Conservation (phyloP, 2,888 invertebrate species). For the Nomada lathburiana region DNA sequence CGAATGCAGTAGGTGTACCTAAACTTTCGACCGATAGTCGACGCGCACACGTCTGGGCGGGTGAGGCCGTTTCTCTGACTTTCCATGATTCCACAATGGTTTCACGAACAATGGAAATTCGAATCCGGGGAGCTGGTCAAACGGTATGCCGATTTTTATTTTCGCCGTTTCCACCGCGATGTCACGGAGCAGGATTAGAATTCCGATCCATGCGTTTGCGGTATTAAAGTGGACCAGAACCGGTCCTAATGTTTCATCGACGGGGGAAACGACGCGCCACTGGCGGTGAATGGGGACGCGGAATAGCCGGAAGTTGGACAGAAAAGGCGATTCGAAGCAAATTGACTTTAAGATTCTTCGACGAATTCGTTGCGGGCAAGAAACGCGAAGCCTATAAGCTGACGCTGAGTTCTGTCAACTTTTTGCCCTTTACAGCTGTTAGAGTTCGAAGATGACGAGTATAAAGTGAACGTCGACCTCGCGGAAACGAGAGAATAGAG, state of each 20-base stretch:
- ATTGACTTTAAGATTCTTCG: slow-evolving; percentile 23
- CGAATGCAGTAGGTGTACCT: too few species aligned
- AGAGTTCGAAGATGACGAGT: not conserved
- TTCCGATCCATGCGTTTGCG: slow-evolving; percentile 16
- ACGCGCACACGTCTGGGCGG: slow-evolving; percentile 1
- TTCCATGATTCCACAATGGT: slow-evolving; percentile 47
- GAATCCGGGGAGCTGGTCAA: slow-evolving; percentile 43
- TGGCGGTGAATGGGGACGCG: not conserved
- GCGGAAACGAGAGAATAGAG: not conserved
- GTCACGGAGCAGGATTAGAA: slow-evolving; percentile 34
- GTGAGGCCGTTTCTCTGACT: slow-evolving; percentile 17
- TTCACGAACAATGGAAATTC: slow-evolving; percentile 58
- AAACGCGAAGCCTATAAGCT: not conserved
- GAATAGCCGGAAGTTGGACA: not conserved
- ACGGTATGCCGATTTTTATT: slow-evolving; percentile 54
- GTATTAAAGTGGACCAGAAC: slow-evolving; percentile 6
- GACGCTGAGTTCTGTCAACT: slow-evolving; percentile 13
- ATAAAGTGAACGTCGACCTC: not conserved
- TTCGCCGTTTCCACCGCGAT: slow-evolving; percentile 14
- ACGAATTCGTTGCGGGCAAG: not conserved
- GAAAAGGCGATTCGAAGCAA: slow-evolving; percentile 12
- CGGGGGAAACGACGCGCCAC: not conserved
- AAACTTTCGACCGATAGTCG: too few species aligned
- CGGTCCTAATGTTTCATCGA: slow-evolving; percentile 32
- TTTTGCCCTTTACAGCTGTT: not conserved